Base-by-base conservation (phyloP, 2,113 vertebrate genomes). In the Gasterosteus aculeatus region DNA sequence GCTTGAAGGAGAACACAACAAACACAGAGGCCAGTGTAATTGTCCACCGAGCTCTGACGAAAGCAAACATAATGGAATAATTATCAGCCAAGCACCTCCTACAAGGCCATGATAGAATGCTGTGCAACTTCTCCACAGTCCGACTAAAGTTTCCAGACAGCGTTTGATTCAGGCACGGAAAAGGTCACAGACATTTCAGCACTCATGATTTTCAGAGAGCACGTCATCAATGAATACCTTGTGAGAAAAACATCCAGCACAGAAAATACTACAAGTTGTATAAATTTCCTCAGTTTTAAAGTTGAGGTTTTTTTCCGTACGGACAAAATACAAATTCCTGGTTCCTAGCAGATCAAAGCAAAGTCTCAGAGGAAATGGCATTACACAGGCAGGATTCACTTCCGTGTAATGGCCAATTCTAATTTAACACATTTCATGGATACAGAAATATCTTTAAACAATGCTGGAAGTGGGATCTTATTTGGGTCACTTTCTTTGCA, bases 1-100 rank as follows among this genome's bases (percentile, higher is more conserved):
- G 85, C 85, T 89, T 90, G 87, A 89, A 91, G 85, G 89, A 83
- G 89, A 87, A 74, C 81, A 84, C 58, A 87, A 88, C 88, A 87
- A 90, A 90, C 68, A 83, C 71, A 73, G 72, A 85, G 85, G 81
- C 84, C 87, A 82, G 54, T 72, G 53, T 92, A 86, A 88, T 86
- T 92, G 88, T 89, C 74, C 85, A 81, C 78, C 72, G 19, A 78
- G 76, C 78, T 81, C 66, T n/a, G 75, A 72, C 72, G 69, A 85
- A 83, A 77, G 78, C 77, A 87, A 87, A 90, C 81, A 87, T 80
- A 79, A 89, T 82, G 81, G 84, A 85, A 38, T 38, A 75, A 72
- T 77, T 79, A 90, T 83, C 78, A 82, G 75, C 70, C 31, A 49
- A 82, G 78, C 63, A 78, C 75, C 66, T 76, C 53, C 51, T 80